phyloP scores from a whole-genome alignment of 2,113 vertebrate species.

The Zosterops borbonicus region DNA sequence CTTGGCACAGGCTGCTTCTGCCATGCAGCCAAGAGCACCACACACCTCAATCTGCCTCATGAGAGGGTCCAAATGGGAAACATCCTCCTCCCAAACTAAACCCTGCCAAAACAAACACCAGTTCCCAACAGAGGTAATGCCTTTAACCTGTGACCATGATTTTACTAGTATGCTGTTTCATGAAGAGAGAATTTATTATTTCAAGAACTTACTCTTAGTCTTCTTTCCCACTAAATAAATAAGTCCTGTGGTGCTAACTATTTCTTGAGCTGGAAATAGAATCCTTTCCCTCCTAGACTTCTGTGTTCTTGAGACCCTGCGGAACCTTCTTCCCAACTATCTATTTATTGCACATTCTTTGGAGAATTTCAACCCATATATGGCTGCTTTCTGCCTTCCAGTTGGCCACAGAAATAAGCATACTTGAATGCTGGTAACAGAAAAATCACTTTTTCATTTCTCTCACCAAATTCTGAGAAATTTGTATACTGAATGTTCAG shows the following conservation, averaged over 20 bases:
- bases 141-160: neutral
- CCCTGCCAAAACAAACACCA: neutral
- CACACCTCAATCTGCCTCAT: rapidly evolving
- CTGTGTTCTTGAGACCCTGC: neutral
- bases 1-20: neutral
- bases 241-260: neutral
- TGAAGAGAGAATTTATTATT: neutral
- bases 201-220: neutral
- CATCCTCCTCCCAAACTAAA: neutral
- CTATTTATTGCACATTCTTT: slow-evolving; percentile 45
- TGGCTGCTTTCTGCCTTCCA: neutral
- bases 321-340: neutral
- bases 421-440: neutral
- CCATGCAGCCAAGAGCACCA: rapidly evolving
- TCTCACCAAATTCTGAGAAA: neutral
- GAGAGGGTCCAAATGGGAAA: neutral
- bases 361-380: slow-evolving; percentile 33
- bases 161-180: neutral
- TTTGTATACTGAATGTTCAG: neutral
- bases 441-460: neutral
- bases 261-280: slow-evolving; percentile 4
- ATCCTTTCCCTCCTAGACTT: neutral
- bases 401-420: neutral
- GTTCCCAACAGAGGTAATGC: neutral
- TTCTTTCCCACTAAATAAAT: neutral